These are phyloP conservation scores for Drosophila pachea DNA, from an alignment of 1,140 invertebrate species.

Conservation along the genomic window DNA sequence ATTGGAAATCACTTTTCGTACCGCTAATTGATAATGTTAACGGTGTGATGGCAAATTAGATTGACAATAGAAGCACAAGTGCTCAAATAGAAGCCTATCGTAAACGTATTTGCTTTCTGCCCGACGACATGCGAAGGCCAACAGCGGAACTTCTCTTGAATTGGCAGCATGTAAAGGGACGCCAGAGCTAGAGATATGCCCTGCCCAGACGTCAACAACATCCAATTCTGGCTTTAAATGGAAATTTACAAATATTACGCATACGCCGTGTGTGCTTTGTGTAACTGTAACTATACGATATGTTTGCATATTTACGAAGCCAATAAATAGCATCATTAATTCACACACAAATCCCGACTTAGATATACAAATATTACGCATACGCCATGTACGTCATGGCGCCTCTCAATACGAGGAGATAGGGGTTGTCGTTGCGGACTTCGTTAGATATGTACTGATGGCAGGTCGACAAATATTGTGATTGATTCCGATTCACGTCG, in stretches of 20 bases:
- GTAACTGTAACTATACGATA: too few species aligned
- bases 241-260: conserved; percentile 19
- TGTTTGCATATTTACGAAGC: too few species aligned
- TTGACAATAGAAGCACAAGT: conserved; percentile 53
- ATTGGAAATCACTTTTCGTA: conserved; percentile 48
- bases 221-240: neutral
- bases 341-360: too few species aligned
- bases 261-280: conserved; percentile 17
- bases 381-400: too few species aligned
- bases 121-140: conserved; percentile 10
- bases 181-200: too few species aligned
- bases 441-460: too few species aligned
- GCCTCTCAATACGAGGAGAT: too few species aligned
- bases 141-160: conserved; percentile 22
- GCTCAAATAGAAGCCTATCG: conserved; percentile 34
- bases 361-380: too few species aligned
- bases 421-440: too few species aligned
- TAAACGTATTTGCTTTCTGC: conserved; percentile 21
- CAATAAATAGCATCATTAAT: too few species aligned
- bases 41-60: conserved; percentile 49
- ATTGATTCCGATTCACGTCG: conserved; percentile 9
- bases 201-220: too few species aligned
- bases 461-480: conserved; percentile 15
- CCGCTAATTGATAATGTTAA: conserved; percentile 72
- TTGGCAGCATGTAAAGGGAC: neutral